Evolutionary conservation across 2,888 invertebrate genomes (phyloP).

Genomic region (Drosophila dives): DNA sequence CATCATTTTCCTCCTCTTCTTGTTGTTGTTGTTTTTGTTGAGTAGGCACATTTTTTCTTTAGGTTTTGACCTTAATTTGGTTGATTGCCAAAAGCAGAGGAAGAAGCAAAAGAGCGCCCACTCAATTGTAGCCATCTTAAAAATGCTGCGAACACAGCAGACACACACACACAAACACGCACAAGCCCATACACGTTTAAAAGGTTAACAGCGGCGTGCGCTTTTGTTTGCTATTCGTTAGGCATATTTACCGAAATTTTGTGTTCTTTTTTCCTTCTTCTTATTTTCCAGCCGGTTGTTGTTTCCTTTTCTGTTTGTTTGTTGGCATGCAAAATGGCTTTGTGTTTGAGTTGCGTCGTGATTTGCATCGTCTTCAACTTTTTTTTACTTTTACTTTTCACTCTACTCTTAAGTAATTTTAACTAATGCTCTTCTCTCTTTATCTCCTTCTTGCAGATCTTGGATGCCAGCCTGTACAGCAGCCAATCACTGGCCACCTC

Average conservation of each 20-base stretch:
- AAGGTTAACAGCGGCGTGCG: slow-evolving; percentile 70
- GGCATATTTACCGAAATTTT: slow-evolving; percentile 73
- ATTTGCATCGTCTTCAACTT: slow-evolving; percentile 56
- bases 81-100: slow-evolving; percentile 38
- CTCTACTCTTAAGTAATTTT: slow-evolving; percentile 37
- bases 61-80: slow-evolving; percentile 45
- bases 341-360: slow-evolving; percentile 69
- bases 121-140: slow-evolving; percentile 29
- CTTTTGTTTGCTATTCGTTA: slow-evolving; percentile 79
- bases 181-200: slow-evolving; percentile 9
- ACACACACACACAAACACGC: background rate
- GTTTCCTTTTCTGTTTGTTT: slow-evolving; percentile 27
- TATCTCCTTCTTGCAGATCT: slow-evolving; percentile 88
- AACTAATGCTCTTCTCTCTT: slow-evolving; percentile 84
- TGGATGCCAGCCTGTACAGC: slow-evolving; percentile 94
- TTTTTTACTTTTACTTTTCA: slow-evolving; percentile 49
- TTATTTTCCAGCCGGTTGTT: slow-evolving; percentile 22
- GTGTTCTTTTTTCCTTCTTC: slow-evolving; percentile 9
- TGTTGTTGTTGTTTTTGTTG: background rate
- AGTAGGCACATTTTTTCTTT: slow-evolving; percentile 32
- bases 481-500: slow-evolving; percentile 94
- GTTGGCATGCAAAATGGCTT: slow-evolving; percentile 72
- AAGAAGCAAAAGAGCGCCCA: background rate
- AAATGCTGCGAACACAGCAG: slow-evolving; percentile 33
- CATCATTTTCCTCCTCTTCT: background rate